Base-by-base conservation (phyloP, 2,888 invertebrate genomes). In the Odontothrips loti region DNA sequence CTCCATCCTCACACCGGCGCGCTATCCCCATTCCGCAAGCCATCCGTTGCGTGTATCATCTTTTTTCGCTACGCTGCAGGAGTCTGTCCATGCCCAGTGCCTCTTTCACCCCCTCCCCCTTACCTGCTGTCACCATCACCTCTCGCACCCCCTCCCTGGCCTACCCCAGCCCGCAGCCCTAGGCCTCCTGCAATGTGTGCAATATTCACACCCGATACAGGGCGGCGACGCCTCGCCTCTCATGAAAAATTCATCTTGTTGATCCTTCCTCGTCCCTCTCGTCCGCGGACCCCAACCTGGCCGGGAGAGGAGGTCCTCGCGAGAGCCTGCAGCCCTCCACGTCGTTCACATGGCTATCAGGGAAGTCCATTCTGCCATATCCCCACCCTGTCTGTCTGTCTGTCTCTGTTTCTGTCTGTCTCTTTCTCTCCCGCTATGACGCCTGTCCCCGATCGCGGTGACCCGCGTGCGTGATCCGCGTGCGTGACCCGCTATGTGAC, bases 181-280 rank as follows among this genome's bases (percentile, higher is more conserved):
- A 1, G n/a, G 3, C 68, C 12, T 27, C 10, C 68, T 75, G 68
- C 68, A 75, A 75, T 75, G 68, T 75, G 68, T 75, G 68, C 68
- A 75, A 27, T 75, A 75, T 75, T 75, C 68, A 75, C 68, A 75
- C 23, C 27, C 68, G 68, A 75, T 75, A 75, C 68, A 75, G 68
- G 27, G 68, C 27, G 68, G 68, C 68, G 68, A 75, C 68, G 68
- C 68, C 68, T 23, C 68, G 23, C 68, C 68, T 75, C 68, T 75
- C 68, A 75, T 75, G 68, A 75, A 75, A 75, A 75, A 75, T 75
- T 75, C 68, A 75, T 75, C 68, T 75, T 75, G 68, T 75, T 75
- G 68, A 75, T 75, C 68, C 68, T 27, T 12, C 68, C 68, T 27
- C 27, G 15, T 58, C 58, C 68, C 68, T 23, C 68, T 23, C 20